Percentiles rank a stretch among this genome's conserved stretches.
These are phyloP conservation scores for Aquatica leii DNA, from an alignment of 2,888 invertebrate genomes.

Conservation along the genomic window DNA sequence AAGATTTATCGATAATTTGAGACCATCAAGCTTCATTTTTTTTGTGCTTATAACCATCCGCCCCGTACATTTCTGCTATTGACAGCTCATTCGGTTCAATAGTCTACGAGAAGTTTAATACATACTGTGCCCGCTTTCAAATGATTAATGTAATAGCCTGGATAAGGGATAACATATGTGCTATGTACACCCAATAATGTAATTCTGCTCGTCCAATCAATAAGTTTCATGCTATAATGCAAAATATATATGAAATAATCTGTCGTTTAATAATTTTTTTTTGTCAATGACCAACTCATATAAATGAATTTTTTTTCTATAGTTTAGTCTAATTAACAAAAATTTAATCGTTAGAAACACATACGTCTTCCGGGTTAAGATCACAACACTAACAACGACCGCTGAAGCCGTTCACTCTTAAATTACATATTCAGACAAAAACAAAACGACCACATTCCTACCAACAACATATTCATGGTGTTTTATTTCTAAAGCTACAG, in stretches of 20 bases:
- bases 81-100: constrained; percentile 36
- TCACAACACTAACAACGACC: too few relatives aligned
- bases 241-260: constrained; percentile 6
- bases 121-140: constrained; percentile 24
- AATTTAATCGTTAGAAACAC: too few relatives aligned
- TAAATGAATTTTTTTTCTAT: too few relatives aligned
- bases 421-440: too few relatives aligned
- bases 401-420: too few relatives aligned
- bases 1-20: constrained; percentile 38
- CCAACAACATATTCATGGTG: too few relatives aligned
- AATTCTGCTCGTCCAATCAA: constrained; percentile 13
- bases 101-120: constrained; percentile 34
- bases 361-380: too few relatives aligned
- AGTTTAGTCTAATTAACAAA: too few relatives aligned
- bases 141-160: constrained; percentile 32
- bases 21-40: constrained; percentile 34
- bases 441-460: too few relatives aligned
- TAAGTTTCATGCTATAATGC: constrained; percentile 5
- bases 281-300: too few relatives aligned
- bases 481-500: too few relatives aligned
- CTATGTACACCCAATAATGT: constrained; percentile 22
- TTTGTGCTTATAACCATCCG: constrained; percentile 24
- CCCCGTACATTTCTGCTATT: constrained; percentile 34
- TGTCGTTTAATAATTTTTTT: too few relatives aligned
- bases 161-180: constrained; percentile 35